A percentile compares a stretch with the other conserved stretches of the same genome.
These are phyloP conservation scores for Calycopis cecrops DNA, from an alignment of 1,140 invertebrate genomes.

Conservation along the genomic window DNA sequence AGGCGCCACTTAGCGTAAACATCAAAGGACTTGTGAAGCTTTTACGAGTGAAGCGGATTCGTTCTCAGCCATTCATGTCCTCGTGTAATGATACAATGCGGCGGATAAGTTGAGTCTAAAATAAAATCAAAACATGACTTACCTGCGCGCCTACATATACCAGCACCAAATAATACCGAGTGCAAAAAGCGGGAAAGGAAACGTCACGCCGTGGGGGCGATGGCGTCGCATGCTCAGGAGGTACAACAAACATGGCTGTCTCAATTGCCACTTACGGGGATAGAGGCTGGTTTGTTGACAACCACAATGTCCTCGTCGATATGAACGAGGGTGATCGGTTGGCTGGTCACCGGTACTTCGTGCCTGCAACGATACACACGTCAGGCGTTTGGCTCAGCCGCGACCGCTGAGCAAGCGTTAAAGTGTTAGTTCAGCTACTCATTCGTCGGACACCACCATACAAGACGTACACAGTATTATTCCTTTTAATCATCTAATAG, in stretches of 20 bases:
- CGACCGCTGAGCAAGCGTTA: slow-evolving; percentile 14
- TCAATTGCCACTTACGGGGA: slow-evolving; percentile 93
- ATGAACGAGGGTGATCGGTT: slow-evolving; percentile 95
- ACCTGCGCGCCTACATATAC: neutral
- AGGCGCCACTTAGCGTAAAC: slow-evolving; percentile 36
- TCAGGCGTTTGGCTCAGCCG: slow-evolving; percentile 40
- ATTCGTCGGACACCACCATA: slow-evolving; percentile 18
- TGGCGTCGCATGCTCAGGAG: slow-evolving; percentile 26
- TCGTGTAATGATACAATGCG: neutral
- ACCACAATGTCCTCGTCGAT: slow-evolving; percentile 99
- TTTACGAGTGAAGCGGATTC: slow-evolving; percentile 33
- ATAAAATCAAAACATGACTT: slow-evolving; percentile 9
- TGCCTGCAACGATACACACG: slow-evolving; percentile 87
- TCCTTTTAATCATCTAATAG: neutral
- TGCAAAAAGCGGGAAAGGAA: slow-evolving; percentile 7
- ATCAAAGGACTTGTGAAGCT: slow-evolving; percentile 35
- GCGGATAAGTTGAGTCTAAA: neutral
- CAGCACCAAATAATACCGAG: neutral
- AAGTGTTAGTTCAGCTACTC: slow-evolving; percentile 12
- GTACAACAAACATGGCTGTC: slow-evolving; percentile 79
- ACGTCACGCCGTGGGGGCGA: neutral
- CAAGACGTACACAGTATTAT: slow-evolving; percentile 2
- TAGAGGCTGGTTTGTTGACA: slow-evolving; percentile 99
- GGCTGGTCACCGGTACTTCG: slow-evolving; percentile 96
- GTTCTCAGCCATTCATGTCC: slow-evolving; percentile 11